phyloP scores from a whole-genome alignment of 2,797 vertebrate species.

The Acanthurus lineatus region DNA sequence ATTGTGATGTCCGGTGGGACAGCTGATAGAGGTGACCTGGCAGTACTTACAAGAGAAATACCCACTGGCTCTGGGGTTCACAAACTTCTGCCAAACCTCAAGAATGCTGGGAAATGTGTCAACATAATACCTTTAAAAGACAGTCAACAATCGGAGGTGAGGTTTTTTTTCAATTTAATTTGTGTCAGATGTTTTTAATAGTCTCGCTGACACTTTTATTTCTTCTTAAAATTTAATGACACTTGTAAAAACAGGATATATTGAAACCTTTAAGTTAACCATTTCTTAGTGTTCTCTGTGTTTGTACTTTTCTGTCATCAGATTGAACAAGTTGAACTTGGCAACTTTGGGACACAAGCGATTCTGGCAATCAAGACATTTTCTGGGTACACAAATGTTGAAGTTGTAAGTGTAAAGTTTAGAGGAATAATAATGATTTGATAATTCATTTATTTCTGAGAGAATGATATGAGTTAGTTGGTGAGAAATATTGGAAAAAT shows the following conservation, averaged over 20 bases:
- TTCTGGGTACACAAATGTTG: constrained; percentile 45
- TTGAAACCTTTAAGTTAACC: not conserved
- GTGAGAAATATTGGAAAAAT: not conserved
- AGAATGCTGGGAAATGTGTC: constrained; percentile 59
- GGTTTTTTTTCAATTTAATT: not conserved
- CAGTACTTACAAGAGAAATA: constrained; percentile 35
- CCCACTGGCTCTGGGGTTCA: constrained; percentile 66
- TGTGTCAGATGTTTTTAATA: not conserved
- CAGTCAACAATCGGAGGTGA: constrained; percentile 35
- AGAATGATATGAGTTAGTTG: not conserved
- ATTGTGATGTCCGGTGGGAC: constrained; percentile 64
- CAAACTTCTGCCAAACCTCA: constrained; percentile 52
- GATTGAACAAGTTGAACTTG: constrained; percentile 69
- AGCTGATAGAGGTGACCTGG: constrained; percentile 52
- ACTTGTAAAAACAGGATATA: not conserved
- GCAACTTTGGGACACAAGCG: constrained; percentile 67
- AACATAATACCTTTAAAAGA: constrained; percentile 64
- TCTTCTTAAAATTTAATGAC: not conserved
- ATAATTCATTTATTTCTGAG: not conserved
- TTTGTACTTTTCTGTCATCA: constrained; percentile 7
- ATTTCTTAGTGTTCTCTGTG: not conserved
- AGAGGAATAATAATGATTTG: not conserved
- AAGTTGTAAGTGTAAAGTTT: constrained; percentile 42
- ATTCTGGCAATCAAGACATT: constrained; percentile 65
- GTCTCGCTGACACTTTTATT: not conserved